Evolutionary conservation across 2,888 invertebrate genomes (phyloP).

Genomic region (Chrysodeixis includens): DNA sequence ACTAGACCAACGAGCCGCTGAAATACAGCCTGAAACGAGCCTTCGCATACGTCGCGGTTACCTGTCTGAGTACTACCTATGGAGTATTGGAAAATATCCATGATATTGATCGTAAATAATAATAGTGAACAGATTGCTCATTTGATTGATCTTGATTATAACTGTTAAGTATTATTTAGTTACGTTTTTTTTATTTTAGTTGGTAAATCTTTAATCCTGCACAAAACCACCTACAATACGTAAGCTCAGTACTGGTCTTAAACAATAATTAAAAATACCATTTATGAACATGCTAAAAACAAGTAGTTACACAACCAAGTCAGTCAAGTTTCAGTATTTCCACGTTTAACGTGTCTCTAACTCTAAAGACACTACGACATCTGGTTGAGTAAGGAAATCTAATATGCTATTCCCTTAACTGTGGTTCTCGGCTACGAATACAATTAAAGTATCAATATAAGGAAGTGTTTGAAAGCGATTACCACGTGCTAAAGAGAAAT

Average conservation of each 20-base stretch:
- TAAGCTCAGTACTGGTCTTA: too few relatives aligned
- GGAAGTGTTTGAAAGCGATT: slow-evolving; percentile 11
- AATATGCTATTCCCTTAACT: not conserved
- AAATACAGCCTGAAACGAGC: not conserved
- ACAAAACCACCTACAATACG: too few relatives aligned
- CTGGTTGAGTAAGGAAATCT: not conserved
- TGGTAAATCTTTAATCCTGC: too few relatives aligned
- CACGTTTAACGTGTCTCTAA: not conserved
- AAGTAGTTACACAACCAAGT: not conserved
- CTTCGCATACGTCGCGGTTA: not conserved
- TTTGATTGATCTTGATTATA: too few relatives aligned
- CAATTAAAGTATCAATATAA: slow-evolving; percentile 7
- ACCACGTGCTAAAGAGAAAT: slow-evolving; percentile 15
- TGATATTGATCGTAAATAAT: too few relatives aligned
- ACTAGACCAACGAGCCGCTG: slow-evolving; percentile 81
- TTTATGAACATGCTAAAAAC: too few relatives aligned
- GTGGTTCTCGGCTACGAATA: not conserved
- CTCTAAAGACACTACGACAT: not conserved
- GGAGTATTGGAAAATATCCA: too few relatives aligned
- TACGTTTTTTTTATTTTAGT: too few relatives aligned
- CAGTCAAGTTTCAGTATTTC: not conserved
- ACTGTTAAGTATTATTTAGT: too few relatives aligned
- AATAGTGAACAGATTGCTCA: too few relatives aligned
- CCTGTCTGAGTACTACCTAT: too few relatives aligned
- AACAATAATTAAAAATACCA: too few relatives aligned